Base-by-base conservation (phyloP, 2,113 vertebrate species). In the Rutilus rutilus region DNA sequence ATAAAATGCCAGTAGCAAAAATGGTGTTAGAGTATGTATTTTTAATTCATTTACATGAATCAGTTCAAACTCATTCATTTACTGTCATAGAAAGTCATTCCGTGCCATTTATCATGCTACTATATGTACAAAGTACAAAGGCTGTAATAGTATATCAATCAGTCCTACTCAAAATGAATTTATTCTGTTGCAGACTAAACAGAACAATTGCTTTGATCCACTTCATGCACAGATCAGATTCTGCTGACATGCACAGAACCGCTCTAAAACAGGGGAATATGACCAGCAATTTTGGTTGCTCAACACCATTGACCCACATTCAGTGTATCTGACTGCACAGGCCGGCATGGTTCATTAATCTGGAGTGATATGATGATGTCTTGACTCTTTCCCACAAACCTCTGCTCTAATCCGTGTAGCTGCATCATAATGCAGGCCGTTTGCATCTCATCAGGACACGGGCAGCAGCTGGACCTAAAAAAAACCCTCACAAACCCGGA, bases 301-400 rank as follows among this genome's bases (percentile, higher is more conserved):
- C 27, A 27, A 27, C 57, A 30, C 5, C 74, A 78, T 33, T 74
- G 64, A 80, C 50, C 65, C 64, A 80, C 50, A 60, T 80, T 85
- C 17, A 60, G 17, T 30, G 25, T 74, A 25, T 71, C 17, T 47
- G 78, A 74, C 7, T 25, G 78, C 69, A 36, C 54, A 10, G 8
- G 42, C 25, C 2, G 5, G n/a, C 17, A 25, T 67, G 42, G 17
- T 60, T 25, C 12, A 30, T 30, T 86, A 82, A 82, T 86, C 69
- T 82, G 21, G 12, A 65, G 30, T 77, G 79, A 86, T 65, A 82
- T 57, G 71, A 86, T 76, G 79, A 81, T 47, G 85, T 67, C 14
- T 54, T 73, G 19, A 23, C 7, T 57, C 17, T 52, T 85, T 67
- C 52, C 74, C 74, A 78, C 33, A 33, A 57, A 64, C 50, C 73